phyloP scores from a whole-genome alignment of 2,888 invertebrate species.

The Agapostemon virescens region DNA sequence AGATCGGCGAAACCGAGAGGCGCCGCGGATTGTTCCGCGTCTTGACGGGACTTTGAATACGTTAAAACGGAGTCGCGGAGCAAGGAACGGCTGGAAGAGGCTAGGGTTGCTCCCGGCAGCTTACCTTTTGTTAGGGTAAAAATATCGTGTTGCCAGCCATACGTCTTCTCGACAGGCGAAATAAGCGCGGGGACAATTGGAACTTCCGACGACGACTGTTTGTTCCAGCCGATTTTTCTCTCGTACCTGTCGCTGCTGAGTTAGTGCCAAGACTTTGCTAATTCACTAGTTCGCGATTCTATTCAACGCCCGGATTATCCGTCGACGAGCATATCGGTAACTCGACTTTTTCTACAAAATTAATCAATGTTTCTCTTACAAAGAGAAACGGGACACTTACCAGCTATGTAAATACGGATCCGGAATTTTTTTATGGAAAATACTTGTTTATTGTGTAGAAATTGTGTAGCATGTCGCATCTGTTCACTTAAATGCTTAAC shows the following conservation, averaged over 20 bases:
- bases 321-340: background rate
- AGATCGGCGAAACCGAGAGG: slow-evolving; percentile 64
- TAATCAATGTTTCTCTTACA: background rate
- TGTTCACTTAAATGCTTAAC: too few relatives aligned
- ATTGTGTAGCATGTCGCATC: too few relatives aligned
- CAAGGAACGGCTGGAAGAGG: slow-evolving; percentile 21
- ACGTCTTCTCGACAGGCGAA: slow-evolving; percentile 78
- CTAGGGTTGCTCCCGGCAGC: slow-evolving; percentile 3
- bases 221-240: slow-evolving; percentile 4
- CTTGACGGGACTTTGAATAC: slow-evolving; percentile 70
- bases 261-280: slow-evolving; percentile 6
- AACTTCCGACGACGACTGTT: slow-evolving; percentile 60
- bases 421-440: too few relatives aligned
- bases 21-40: slow-evolving; percentile 67
- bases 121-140: slow-evolving; percentile 62
- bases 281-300: background rate
- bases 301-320: background rate
- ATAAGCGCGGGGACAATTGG: slow-evolving; percentile 77
- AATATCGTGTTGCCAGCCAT: slow-evolving; percentile 70
- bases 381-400: too few relatives aligned
- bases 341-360: background rate
- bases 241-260: background rate
- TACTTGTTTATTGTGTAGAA: too few relatives aligned
- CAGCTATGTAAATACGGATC: too few relatives aligned
- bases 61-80: slow-evolving; percentile 57